A percentile compares a stretch with the other conserved stretches of the same genome.
phyloP scores from a whole-genome alignment of 2,797 vertebrate species.

The Myotis findleyi region DNA sequence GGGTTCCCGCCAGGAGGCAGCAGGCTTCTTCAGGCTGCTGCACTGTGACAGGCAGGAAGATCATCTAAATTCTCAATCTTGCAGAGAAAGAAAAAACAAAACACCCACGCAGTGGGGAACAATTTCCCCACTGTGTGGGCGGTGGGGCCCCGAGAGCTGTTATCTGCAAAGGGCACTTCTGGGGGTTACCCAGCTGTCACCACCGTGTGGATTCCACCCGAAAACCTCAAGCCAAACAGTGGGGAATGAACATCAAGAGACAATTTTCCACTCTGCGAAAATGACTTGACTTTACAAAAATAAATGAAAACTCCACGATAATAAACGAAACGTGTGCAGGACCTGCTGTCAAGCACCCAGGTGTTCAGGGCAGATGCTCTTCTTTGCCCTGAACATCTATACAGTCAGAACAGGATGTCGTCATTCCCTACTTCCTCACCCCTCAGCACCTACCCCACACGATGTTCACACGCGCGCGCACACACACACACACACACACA shows the following conservation, averaged over 20 bases:
- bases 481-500: not conserved
- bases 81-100: slow-evolving; percentile 81
- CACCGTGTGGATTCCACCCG: slow-evolving; percentile 86
- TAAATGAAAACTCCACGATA: slow-evolving; percentile 25
- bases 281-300: slow-evolving; percentile 59
- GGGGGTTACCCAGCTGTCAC: slow-evolving; percentile 92
- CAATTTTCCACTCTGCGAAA: slow-evolving; percentile 74
- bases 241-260: slow-evolving; percentile 85
- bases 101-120: slow-evolving; percentile 88
- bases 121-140: slow-evolving; percentile 87
- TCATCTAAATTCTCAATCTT: slow-evolving; percentile 70
- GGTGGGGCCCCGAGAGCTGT: slow-evolving; percentile 86
- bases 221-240: slow-evolving; percentile 84
- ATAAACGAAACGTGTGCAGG: not conserved
- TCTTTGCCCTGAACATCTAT: not conserved
- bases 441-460: not conserved
- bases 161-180: slow-evolving; percentile 89
- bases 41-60: slow-evolving; percentile 53
- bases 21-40: not conserved
- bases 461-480: not conserved
- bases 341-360: not conserved
- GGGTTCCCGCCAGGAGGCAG: not conserved
- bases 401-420: not conserved
- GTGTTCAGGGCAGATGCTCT: not conserved
- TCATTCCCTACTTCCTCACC: not conserved